Evolutionary conservation across 2,797 vertebrate species (phyloP).

Genomic region (Momotus momota): DNA sequence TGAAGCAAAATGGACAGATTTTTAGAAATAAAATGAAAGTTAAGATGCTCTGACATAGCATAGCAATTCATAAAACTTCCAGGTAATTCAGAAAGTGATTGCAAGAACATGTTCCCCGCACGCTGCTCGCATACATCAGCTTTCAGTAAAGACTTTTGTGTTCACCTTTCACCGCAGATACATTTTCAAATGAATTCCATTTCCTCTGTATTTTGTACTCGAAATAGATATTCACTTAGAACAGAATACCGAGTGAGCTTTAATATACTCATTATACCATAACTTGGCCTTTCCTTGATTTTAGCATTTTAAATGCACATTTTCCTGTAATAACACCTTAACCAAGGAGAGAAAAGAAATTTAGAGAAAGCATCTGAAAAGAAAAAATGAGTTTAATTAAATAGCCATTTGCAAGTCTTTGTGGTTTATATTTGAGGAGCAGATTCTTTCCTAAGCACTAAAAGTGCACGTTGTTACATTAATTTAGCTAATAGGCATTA

Average conservation of each 20-base stretch:
- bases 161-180: constrained; percentile 2
- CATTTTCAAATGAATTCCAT: neutral
- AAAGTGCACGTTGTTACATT: constrained; percentile 50
- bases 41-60: neutral
- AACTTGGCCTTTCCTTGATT: constrained; percentile 6
- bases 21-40: neutral
- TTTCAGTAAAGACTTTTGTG: neutral
- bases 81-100: neutral
- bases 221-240: neutral
- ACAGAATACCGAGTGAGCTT: neutral
- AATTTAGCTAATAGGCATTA: constrained; percentile 68
- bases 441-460: constrained; percentile 63
- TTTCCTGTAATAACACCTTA: constrained; percentile 6
- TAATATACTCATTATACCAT: neutral
- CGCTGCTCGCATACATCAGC: neutral
- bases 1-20: neutral
- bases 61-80: neutral
- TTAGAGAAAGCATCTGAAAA: constrained; percentile 52
- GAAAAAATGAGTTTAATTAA: constrained; percentile 51
- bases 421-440: constrained; percentile 69
- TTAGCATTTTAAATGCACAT: neutral
- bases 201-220: neutral
- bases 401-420: constrained; percentile 66
- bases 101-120: neutral
- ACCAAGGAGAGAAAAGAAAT: constrained; percentile 20